Percentiles rank a stretch among this genome's conserved stretches.
These are phyloP conservation scores for Cyclophora punctaria DNA, from an alignment of 2,888 invertebrate species.

Conservation along the genomic window DNA sequence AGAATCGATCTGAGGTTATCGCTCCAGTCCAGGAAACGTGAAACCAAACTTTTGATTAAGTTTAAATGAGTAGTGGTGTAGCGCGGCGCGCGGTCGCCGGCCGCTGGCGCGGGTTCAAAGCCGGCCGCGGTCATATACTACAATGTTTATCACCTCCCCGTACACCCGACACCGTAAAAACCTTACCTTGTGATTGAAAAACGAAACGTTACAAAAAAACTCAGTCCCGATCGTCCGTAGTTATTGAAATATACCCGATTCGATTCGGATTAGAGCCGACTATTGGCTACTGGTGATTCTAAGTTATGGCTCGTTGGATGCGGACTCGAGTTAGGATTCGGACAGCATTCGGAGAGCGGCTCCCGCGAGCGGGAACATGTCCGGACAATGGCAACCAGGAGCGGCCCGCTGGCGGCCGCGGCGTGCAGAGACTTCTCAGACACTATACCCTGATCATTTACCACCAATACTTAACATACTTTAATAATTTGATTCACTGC, in stretches of 20 bases:
- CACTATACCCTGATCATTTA: too few species aligned
- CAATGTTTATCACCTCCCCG: conserved; percentile 60
- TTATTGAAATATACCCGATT: conserved; percentile 68
- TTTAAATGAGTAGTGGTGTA: too few species aligned
- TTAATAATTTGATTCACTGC: too few species aligned
- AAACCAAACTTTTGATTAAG: too few species aligned
- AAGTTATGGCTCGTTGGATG: conserved; percentile 52
- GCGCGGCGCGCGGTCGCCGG: neutral
- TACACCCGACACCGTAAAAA: conserved; percentile 53
- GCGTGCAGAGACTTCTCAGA: too few species aligned
- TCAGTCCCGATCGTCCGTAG: conserved; percentile 25
- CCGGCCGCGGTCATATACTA: conserved; percentile 62
- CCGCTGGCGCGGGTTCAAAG: conserved; percentile 57
- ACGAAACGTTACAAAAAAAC: conserved; percentile 53
- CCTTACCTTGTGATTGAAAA: conserved; percentile 61
- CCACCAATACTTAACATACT: too few species aligned
- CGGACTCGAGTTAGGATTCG: conserved; percentile 4
- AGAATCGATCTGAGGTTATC: too few species aligned
- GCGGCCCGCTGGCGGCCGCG: conserved; percentile 1
- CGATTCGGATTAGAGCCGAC: conserved; percentile 61
- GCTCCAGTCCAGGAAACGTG: too few species aligned
- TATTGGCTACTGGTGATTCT: conserved; percentile 67
- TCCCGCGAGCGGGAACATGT: conserved; percentile 5
- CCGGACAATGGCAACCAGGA: conserved; percentile 29
- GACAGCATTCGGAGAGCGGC: neutral